Conservation (phyloP, 1,140 invertebrate species). For the Lutraria rhynchaena region DNA sequence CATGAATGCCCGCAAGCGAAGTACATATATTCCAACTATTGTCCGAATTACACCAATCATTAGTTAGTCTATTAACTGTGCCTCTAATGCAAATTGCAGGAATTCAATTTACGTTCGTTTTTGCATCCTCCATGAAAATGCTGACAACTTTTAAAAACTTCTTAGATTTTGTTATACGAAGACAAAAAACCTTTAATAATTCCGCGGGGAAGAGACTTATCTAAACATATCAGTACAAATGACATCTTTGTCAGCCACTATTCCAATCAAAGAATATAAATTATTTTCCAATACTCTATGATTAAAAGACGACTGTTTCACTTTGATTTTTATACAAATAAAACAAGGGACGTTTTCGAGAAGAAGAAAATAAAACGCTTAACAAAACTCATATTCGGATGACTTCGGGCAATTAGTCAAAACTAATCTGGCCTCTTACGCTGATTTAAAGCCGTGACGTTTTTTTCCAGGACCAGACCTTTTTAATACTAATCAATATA, state of each 20-base stretch:
- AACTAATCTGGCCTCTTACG: constrained; percentile 1
- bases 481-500: constrained; percentile 59
- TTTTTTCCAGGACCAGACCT: not conserved
- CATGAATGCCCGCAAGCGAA: too few relatives aligned
- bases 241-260: not conserved
- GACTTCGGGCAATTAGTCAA: not conserved
- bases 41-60: too few relatives aligned
- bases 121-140: too few relatives aligned
- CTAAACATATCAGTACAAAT: not conserved
- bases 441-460: too few relatives aligned
- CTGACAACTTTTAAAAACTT: too few relatives aligned
- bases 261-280: constrained; percentile 12
- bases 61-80: too few relatives aligned
- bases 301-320: constrained; percentile 19
- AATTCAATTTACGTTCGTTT: too few relatives aligned
- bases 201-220: not conserved
- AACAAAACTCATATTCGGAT: too few relatives aligned
- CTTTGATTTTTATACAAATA: not conserved
- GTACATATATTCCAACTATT: too few relatives aligned
- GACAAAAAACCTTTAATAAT: constrained; percentile 3
- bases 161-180: too few relatives aligned
- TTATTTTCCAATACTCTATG: not conserved
- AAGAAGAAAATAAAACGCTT: too few relatives aligned
- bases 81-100: too few relatives aligned
- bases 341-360: constrained; percentile 15